phyloP scores from a whole-genome alignment of 2,888 invertebrate species.

The Drosophila atripex region DNA sequence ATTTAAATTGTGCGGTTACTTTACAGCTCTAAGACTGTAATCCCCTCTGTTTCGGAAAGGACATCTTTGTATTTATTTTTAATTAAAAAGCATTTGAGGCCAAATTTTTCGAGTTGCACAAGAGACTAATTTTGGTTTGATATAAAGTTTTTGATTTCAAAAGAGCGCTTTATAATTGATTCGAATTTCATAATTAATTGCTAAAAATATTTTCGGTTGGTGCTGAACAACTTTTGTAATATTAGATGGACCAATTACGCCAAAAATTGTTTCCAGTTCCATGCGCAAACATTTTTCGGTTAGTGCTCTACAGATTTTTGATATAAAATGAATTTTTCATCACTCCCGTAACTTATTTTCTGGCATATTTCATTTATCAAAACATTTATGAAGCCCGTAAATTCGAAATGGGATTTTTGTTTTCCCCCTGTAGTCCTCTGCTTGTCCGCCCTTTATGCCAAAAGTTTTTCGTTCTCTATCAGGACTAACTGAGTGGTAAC shows the following conservation, averaged over 20 bases:
- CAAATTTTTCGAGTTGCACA: conserved; percentile 51
- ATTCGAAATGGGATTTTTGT: conserved; percentile 14
- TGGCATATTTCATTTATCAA: conserved; percentile 34
- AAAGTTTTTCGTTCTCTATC: conserved; percentile 17
- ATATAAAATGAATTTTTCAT: conserved; percentile 2
- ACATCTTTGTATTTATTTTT: conserved; percentile 65
- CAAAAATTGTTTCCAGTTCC: not conserved
- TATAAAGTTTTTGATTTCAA: conserved; percentile 5
- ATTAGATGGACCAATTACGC: conserved; percentile 4
- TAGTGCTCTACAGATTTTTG: not conserved
- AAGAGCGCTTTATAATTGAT: not conserved
- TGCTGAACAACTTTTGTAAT: not conserved
- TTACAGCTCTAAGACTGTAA: conserved; percentile 39
- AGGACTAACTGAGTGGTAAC: conserved; percentile 55
- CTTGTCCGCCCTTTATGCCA: not conserved
- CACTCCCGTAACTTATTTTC: conserved; percentile 5
- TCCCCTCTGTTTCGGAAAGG: conserved; percentile 3
- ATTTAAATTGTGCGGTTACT: conserved; percentile 61
- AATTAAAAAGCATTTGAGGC: conserved; percentile 69
- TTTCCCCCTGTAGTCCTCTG: not conserved
- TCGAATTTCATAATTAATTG: conserved; percentile 3
- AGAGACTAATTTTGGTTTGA: not conserved
- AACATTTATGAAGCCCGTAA: conserved; percentile 20
- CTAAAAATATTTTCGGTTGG: not conserved
- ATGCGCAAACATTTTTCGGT: not conserved